Base-by-base conservation (phyloP, 1,140 invertebrate species). In the Odontomachus brunneus region DNA sequence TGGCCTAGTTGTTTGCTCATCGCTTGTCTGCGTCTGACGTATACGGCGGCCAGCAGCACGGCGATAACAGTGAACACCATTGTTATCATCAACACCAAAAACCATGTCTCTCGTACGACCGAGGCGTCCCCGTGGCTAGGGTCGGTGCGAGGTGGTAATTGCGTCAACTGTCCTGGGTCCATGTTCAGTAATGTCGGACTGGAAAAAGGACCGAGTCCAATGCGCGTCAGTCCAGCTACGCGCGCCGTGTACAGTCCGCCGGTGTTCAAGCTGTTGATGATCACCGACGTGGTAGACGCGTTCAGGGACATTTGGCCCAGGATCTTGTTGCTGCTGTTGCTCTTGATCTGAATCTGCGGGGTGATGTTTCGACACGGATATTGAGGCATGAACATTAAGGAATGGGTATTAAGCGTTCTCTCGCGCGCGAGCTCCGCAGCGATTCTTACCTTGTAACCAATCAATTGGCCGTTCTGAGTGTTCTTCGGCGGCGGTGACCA, bases 401-500 rank as follows among this genome's bases (percentile, higher is more conserved):
- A 33, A 33, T 5, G 29, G 29, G 5, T 33, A 33, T 33, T 33
- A 33, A 33, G 2, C 29, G 2, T 33, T 4, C 9, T 44, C 38
- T 44, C 9, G 3, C 38, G 9, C 38, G 38, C 38, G 38, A 4
- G 38, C 3, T 33, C 5, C 29, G 73, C 19, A 26, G 15, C 38
- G 12, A 53, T 1, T 5, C 24, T 76, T 91, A 98, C 97, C 94
- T 97, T 97, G 89, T 98, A 98, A 63, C 97, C 97, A 81, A 96
- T 94, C 4, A 98, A 94, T 88, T 97, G 94, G 62, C 98, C 98
- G 94, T 98, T 98, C 87, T 97, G 96, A 82, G 97, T 96, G 80
- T 96, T 95, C 29, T 96, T 95, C 0, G 97, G 96, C 1, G 98
- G 98, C 0, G 97, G 96, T 15, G 96, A 95, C 98, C 98, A 98